These are phyloP conservation scores for Crocallis elinguaria DNA, from an alignment of 2,888 invertebrate species.

Conservation along the genomic window DNA sequence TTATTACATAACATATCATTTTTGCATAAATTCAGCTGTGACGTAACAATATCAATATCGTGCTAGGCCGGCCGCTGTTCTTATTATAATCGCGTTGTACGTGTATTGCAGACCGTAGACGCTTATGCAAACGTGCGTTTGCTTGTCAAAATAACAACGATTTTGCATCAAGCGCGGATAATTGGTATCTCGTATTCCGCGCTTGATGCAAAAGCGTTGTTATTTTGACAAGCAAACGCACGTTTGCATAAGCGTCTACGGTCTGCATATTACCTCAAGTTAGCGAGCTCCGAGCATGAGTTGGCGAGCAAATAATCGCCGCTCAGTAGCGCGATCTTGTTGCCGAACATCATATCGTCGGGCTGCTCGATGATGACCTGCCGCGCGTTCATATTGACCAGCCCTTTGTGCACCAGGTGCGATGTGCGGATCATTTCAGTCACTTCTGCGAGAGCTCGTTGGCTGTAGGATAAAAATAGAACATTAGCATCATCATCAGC, in stretches of 20 bases:
- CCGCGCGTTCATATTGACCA: conserved; percentile 91
- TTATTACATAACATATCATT: too few species aligned
- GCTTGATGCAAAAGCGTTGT: too few species aligned
- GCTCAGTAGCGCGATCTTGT: conserved; percentile 96
- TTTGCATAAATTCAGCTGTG: too few species aligned
- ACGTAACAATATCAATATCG: too few species aligned
- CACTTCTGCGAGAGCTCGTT: conserved; percentile 96
- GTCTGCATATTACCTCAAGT: conserved; percentile 78
- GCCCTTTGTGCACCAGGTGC: conserved; percentile 94
- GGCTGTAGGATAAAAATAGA: conserved; percentile 74
- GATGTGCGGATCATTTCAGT: conserved; percentile 98
- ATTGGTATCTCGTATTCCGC: too few species aligned
- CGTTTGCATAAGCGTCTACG: neutral
- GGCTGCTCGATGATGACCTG: conserved; percentile 84
- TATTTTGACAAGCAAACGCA: too few species aligned
- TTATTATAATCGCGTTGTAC: too few species aligned
- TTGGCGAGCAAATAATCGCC: conserved; percentile 96
- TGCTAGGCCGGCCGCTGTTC: too few species aligned
- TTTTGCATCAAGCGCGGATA: too few species aligned
- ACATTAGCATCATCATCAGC: neutral
- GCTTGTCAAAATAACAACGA: too few species aligned
- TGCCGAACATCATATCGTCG: conserved; percentile 95
- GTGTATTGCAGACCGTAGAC: too few species aligned
- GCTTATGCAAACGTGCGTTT: too few species aligned
- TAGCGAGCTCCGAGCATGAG: conserved; percentile 94